Evolutionary conservation across 2,888 invertebrate species (phyloP).

Genomic region (Noctua janthina): DNA sequence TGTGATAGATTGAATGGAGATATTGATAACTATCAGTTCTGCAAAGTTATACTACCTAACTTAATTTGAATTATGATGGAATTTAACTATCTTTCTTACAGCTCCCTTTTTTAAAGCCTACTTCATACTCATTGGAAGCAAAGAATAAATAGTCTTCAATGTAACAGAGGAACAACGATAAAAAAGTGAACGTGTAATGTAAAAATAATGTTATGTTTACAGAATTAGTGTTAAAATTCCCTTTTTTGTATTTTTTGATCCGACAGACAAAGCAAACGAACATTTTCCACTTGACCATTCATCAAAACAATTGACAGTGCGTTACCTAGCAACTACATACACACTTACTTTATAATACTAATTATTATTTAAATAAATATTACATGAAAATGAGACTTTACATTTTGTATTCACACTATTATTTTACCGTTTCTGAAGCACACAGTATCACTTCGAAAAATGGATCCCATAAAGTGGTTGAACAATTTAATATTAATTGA

Average conservation of each 20-base stretch:
- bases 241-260: too few species aligned
- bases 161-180: too few species aligned
- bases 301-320: neutral
- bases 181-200: neutral
- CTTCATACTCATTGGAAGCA: too few species aligned
- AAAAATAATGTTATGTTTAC: neutral
- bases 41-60: too few species aligned
- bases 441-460: neutral
- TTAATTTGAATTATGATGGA: too few species aligned
- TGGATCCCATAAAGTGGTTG: slow-evolving; percentile 2
- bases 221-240: too few species aligned
- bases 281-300: neutral
- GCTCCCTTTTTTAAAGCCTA: too few species aligned
- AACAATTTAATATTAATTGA: neutral
- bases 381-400: neutral
- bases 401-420: neutral
- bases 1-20: too few species aligned
- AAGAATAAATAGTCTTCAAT: too few species aligned
- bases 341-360: neutral
- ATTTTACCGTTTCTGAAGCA: neutral
- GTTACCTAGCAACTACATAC: neutral
- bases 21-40: too few species aligned
- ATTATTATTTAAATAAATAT: neutral
- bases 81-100: too few species aligned
- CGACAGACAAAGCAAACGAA: neutral